A percentile compares a stretch with the other conserved stretches of the same genome.
Conservation (phyloP, 2,113 vertebrate species). For the Oncorhynchus clarkii region DNA sequence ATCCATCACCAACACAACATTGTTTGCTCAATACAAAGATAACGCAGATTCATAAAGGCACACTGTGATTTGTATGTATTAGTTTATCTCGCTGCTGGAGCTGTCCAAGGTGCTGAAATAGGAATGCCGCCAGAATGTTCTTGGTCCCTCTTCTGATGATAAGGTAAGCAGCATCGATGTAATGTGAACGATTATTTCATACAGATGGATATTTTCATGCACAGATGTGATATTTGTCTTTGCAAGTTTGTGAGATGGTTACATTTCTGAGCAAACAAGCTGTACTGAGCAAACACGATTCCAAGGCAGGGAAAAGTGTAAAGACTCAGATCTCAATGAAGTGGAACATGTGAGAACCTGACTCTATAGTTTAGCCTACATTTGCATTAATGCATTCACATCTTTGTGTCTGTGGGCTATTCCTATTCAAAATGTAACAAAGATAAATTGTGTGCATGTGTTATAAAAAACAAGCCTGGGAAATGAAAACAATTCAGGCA, state of each 20-base stretch:
- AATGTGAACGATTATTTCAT: too few relatives aligned
- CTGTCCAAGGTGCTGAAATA: slow-evolving; percentile 53
- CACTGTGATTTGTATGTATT: background rate
- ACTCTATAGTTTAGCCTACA: too few relatives aligned
- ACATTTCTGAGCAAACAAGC: too few relatives aligned
- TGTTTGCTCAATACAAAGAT: background rate
- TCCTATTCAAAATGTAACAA: background rate
- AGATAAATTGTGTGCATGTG: background rate
- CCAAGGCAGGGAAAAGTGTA: too few relatives aligned
- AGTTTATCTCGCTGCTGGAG: slow-evolving; percentile 7
- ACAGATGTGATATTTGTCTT: too few relatives aligned
- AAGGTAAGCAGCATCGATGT: slow-evolving; percentile 42
- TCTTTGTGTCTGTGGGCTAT: background rate
- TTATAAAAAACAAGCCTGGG: background rate
- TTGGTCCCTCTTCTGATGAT: slow-evolving; percentile 45
- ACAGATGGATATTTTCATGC: too few relatives aligned
- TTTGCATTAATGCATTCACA: background rate
- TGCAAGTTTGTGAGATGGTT: too few relatives aligned
- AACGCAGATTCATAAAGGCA: background rate
- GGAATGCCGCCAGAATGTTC: slow-evolving; percentile 54
- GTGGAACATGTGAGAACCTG: too few relatives aligned
- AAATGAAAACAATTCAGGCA: slow-evolving; percentile 29
- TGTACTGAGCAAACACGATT: too few relatives aligned
- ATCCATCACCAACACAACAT: background rate
- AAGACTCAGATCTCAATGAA: too few relatives aligned